Base-by-base conservation (phyloP, 2,113 vertebrate species). In the Corythornis vintsioides region DNA sequence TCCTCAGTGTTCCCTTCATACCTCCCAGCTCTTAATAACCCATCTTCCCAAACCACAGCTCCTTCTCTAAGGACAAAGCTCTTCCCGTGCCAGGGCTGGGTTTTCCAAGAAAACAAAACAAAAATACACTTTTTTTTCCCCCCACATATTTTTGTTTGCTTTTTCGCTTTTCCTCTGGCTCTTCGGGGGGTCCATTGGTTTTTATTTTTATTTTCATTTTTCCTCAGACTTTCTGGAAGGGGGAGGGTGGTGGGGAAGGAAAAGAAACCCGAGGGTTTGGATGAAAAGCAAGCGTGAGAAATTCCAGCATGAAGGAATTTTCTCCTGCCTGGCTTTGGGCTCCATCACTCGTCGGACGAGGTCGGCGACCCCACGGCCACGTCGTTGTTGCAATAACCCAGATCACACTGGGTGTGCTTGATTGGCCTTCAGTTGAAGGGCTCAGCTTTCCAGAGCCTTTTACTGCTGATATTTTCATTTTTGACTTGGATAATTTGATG, bases 81-180 rank as follows among this genome's bases (percentile, higher is more conserved):
- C 31, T 83, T 77, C n/a, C 28, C 24, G 0, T 89, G 91, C 90
- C 96, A 92, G 87, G 6, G 35, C 26, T 61, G 31, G 56, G 56
- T 80, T 93, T 94, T 94, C 95, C 91, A 93, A 70, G 94, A 90
- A 92, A 17, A 48, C 71, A 90, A 92, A 57, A 31, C 1, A 74
- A 43, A 84, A 43, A 40, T 28, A 0, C 13, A 6, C 38, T 38
- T 38, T 38, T 73, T 93, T 96, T 95, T 96, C 95, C 35, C 35
- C 35, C 35, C 95, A 90, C 95, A 66, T 90, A 82, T 87, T 50
- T 85, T 40, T 5, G 7, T 26, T 52, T 16, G 24, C 26, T 31
- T 56, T 56, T 56, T 10, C 73, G 10, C 38, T 38, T 93, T 92
- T 72, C 61, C 13, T 86, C 2, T 56, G 60, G 53, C 53, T 79